Conservation (phyloP, 2,888 invertebrate genomes). For the Ditula angustiorana region DNA sequence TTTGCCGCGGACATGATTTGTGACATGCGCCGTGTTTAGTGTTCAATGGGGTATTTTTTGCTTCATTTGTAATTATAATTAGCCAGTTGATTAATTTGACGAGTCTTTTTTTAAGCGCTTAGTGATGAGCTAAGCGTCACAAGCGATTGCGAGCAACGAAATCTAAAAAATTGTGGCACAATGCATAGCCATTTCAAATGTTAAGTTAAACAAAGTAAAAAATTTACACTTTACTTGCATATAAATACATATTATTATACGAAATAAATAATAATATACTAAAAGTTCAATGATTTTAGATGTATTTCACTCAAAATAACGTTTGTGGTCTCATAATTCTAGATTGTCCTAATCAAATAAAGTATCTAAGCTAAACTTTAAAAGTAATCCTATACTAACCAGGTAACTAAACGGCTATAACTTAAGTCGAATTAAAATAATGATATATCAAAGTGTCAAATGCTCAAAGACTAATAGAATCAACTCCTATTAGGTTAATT, state of each 20-base stretch:
- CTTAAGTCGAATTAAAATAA: slow-evolving; percentile 16
- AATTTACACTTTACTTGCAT: no score
- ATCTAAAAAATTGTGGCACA: no score
- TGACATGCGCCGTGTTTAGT: slow-evolving; percentile 20
- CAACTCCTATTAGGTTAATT: slow-evolving; percentile 28
- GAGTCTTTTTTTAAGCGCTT: neutral
- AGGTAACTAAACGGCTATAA: neutral
- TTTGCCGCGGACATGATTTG: slow-evolving; percentile 44
- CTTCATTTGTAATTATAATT: slow-evolving; percentile 22
- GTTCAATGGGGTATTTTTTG: slow-evolving; percentile 6
- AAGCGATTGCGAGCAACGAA: no score
- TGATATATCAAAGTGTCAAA: slow-evolving; percentile 21
- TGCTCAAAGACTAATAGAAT: slow-evolving; percentile 26
- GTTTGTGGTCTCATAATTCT: no score
- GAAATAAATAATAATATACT: no score
- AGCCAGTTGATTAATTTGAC: slow-evolving; percentile 7
- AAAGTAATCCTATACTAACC: neutral
- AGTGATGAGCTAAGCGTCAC: neutral
- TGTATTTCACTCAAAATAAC: no score
- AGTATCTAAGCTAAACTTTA: neutral
- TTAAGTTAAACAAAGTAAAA: no score
- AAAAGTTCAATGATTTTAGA: no score
- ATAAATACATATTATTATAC: no score
- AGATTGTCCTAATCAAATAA: neutral
- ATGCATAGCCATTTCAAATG: no score